These are phyloP conservation scores for Asteroscopus sphinx DNA, from an alignment of 2,888 invertebrate genomes.

Conservation along the genomic window DNA sequence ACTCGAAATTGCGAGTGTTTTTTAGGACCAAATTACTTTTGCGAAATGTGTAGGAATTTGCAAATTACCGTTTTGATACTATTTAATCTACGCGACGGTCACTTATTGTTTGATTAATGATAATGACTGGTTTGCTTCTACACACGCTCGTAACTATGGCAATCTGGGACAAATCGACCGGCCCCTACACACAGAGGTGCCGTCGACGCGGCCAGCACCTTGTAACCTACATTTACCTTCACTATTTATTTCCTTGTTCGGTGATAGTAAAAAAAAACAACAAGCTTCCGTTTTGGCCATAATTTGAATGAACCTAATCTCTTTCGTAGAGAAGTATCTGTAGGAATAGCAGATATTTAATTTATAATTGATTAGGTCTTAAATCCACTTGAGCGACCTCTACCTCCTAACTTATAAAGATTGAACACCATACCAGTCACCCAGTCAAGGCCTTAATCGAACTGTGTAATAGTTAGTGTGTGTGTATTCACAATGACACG, in stretches of 20 bases:
- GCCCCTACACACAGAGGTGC: slow-evolving; percentile 8
- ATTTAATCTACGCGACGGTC: slow-evolving; percentile 1
- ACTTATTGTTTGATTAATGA: slow-evolving; percentile 6
- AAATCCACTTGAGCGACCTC: slow-evolving; percentile 14
- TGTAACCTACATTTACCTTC: slow-evolving; percentile 40
- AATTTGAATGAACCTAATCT: neutral
- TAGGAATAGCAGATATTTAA: no score
- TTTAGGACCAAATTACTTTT: no score
- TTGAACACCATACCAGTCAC: slow-evolving; percentile 14
- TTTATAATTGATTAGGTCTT: slow-evolving; percentile 19
- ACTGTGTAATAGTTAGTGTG: slow-evolving; percentile 33
- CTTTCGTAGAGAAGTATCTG: neutral
- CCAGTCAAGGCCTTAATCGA: slow-evolving; percentile 46
- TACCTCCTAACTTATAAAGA: slow-evolving; percentile 25
- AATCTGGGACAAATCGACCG: slow-evolving; percentile 21
- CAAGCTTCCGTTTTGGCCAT: slow-evolving; percentile 7
- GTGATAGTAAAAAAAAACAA: slow-evolving; percentile 5
- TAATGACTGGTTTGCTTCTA: slow-evolving; percentile 22
- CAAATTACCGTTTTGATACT: neutral
- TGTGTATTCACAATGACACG: slow-evolving; percentile 18
- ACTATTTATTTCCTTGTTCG: slow-evolving; percentile 42
- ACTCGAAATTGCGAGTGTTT: no score
- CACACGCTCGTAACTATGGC: slow-evolving; percentile 8
- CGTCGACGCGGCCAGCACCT: slow-evolving; percentile 9
- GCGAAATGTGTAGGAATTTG: neutral